Evolutionary conservation across 2,888 invertebrate genomes (phyloP), one percentile per base, ranked within the genome.

Genomic region (Choristoneura rosaceana): DNA sequence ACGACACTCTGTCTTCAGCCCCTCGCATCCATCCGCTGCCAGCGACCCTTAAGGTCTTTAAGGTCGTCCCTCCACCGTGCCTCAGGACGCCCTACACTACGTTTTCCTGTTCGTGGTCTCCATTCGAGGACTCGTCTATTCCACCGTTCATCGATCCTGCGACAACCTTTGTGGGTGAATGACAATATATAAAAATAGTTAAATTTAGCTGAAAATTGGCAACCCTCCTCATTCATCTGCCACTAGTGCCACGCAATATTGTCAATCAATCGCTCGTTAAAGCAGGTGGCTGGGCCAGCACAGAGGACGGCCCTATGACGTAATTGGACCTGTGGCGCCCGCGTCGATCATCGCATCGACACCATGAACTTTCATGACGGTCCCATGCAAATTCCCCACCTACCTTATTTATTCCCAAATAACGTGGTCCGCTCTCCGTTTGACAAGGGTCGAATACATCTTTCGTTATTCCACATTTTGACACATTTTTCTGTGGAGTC

Each of bases 361-460:
- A 61, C 67, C 12, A 71, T 71, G 71, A 58, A 70, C 73, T 75
- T 67, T 69, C 71, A 65, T 73, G 73, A 65, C 74, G 70, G 61
- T 33, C 66, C 59, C 61, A 78, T 77, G 76, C 74, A 77, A 78
- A 78, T 76, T 59, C 59, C 69, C 41, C 69, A 73, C 70, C 58
- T 73, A 71, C 75, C 77, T 74, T 76, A 78, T 78, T 78, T 78
- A 76, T 76, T 73, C 74, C 66, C 75, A 79, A 80, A 77, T 79
- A 78, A 82, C 81, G 80, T 81, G 78, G 79, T 75, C 75, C 78
- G 55, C 59, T 52, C 75, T 70, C 60, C 61, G 76, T 85, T 85
- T 89, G 89, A 89, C 86, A 84, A 85, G 89, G 89, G 89, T 89
- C 81, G 82, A 79, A 84, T 86, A 82, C 85, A 86, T 88, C 87